Conservation (phyloP, 2,113 vertebrate species). For the Nansenia antarctica region DNA sequence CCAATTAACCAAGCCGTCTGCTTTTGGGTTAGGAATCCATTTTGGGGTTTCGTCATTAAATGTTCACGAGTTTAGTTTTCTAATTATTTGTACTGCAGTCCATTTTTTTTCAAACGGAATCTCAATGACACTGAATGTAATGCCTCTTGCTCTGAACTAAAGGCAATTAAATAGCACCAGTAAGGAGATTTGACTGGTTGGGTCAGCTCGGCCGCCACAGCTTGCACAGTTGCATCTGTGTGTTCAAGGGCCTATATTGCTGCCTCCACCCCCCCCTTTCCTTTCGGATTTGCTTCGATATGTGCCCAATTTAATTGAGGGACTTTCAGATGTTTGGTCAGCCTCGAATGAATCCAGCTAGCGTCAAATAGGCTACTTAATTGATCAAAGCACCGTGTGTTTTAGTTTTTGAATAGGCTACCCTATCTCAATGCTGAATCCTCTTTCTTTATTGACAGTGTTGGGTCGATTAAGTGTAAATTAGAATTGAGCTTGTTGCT, state of each 20-base stretch:
- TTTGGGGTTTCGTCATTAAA: slow-evolving; percentile 57
- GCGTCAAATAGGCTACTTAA: no score
- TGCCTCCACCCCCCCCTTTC: neutral
- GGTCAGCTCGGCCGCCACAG: neutral
- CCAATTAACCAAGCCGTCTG: slow-evolving; percentile 57
- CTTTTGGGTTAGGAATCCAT: slow-evolving; percentile 30
- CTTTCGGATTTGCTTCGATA: neutral
- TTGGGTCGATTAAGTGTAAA: neutral
- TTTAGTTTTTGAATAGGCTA: no score
- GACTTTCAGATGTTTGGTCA: neutral
- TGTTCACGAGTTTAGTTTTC: slow-evolving; percentile 52
- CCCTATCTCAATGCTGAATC: neutral
- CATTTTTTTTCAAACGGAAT: slow-evolving; percentile 45
- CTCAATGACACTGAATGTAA: slow-evolving; percentile 9
- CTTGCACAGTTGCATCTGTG: slow-evolving; percentile 1
- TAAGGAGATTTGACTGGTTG: neutral
- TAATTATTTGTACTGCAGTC: slow-evolving; percentile 50
- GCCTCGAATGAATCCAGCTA: no score
- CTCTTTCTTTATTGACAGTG: neutral
- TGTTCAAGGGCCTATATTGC: neutral
- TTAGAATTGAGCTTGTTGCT: neutral
- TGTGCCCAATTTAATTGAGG: neutral
- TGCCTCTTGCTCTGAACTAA: slow-evolving; percentile 10
- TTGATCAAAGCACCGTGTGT: no score
- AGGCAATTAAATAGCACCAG: slow-evolving; percentile 11